A percentile compares a stretch with the other conserved stretches of the same genome.
Conservation (phyloP, 2,113 vertebrate species). For the Poeciliopsis occidentalis region DNA sequence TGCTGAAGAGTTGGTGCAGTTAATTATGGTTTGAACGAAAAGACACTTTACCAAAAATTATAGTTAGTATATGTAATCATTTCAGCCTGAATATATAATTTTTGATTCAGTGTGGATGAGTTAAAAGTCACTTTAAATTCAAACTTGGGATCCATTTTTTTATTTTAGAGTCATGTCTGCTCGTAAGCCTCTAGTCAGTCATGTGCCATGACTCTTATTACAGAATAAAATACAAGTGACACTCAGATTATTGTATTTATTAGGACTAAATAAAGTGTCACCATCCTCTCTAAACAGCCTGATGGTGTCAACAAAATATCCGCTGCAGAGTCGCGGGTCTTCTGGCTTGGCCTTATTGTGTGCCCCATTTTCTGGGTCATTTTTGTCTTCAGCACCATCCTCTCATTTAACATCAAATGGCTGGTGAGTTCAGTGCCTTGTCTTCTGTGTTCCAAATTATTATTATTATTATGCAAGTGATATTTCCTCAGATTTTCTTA, state of each 20-base stretch:
- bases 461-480: no score
- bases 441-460: no score
- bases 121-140: neutral
- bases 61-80: neutral
- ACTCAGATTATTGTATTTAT: neutral
- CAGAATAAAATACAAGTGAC: neutral
- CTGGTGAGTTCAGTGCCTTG: constrained; percentile 74
- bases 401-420: constrained; percentile 87
- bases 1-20: no score
- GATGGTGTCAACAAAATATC: constrained; percentile 71
- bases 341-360: constrained; percentile 92
- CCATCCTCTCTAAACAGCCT: constrained; percentile 47
- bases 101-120: neutral
- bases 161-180: neutral
- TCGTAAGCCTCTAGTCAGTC: neutral
- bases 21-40: neutral
- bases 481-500: no score
- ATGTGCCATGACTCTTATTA: neutral
- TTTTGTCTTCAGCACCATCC: constrained; percentile 75
- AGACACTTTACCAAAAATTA: neutral
- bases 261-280: neutral
- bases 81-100: neutral
- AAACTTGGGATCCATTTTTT: neutral
- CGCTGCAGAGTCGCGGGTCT: constrained; percentile 88
- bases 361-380: constrained; percentile 78